phyloP scores from a whole-genome alignment of 1,140 invertebrate species.

The Cydia strobilella region DNA sequence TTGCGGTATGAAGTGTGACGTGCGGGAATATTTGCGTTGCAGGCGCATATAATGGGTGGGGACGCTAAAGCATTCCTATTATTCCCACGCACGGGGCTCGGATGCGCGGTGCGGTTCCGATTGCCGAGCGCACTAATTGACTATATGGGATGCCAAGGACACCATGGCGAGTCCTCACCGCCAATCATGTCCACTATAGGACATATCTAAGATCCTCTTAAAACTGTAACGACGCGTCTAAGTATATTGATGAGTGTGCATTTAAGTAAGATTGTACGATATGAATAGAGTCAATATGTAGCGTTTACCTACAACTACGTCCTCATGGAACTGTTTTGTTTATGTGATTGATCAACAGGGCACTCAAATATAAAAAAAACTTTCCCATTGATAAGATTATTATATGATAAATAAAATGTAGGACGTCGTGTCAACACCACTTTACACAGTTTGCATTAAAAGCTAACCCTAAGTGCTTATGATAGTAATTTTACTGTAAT shows the following conservation, averaged over 20 bases:
- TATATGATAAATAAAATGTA: no score
- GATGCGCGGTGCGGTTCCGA: constrained; percentile 67
- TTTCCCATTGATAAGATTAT: no score
- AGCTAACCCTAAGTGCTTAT: neutral
- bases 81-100: constrained; percentile 66
- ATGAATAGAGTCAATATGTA: no score
- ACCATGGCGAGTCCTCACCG: constrained; percentile 35
- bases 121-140: constrained; percentile 68
- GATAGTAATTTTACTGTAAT: neutral
- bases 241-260: neutral
- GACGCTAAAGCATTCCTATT: constrained; percentile 62
- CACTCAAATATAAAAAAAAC: no score
- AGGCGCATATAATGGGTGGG: constrained; percentile 47
- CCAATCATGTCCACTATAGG: neutral
- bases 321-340: no score
- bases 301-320: no score
- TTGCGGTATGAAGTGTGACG: neutral
- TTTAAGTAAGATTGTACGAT: no score
- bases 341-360: no score
- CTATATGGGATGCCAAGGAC: constrained; percentile 45
- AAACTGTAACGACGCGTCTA: neutral
- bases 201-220: neutral
- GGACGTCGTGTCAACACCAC: neutral
- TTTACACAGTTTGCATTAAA: neutral
- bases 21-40: neutral